phyloP scores from a whole-genome alignment of 2,113 vertebrate species.

The Bujurquina vittata region DNA sequence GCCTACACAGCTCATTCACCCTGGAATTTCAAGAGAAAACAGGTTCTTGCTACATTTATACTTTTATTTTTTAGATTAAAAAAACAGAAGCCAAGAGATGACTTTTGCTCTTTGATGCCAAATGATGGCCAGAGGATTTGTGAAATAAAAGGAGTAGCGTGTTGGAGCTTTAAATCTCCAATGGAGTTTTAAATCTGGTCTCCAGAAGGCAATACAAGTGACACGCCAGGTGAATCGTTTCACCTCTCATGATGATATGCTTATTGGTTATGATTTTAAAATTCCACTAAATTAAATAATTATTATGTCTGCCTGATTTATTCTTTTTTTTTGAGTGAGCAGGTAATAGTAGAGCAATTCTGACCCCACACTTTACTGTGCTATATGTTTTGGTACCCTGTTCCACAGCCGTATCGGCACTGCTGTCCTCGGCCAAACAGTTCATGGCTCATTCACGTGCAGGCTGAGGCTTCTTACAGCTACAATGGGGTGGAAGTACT shows the following conservation, averaged over 20 bases:
- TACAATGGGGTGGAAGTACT: slow-evolving; percentile 34
- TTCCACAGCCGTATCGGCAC: slow-evolving; percentile 44
- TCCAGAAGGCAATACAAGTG: slow-evolving; percentile 20
- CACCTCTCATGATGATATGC: slow-evolving; percentile 18
- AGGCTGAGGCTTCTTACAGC: slow-evolving; percentile 58
- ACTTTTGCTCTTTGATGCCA: not conserved
- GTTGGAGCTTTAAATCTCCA: too few species aligned
- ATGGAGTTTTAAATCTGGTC: slow-evolving; percentile 57
- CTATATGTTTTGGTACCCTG: slow-evolving; percentile 65
- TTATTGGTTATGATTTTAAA: slow-evolving; percentile 37
- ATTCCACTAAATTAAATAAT: slow-evolving; percentile 32
- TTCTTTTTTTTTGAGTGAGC: too few species aligned
- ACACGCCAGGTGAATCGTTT: slow-evolving; percentile 40
- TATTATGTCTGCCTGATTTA: slow-evolving; percentile 7
- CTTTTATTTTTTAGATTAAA: not conserved
- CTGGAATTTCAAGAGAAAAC: not conserved
- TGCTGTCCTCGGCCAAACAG: slow-evolving; percentile 62
- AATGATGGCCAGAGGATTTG: slow-evolving; percentile 8
- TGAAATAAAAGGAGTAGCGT: slow-evolving; percentile 24
- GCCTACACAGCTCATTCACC: not conserved
- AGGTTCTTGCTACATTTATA: not conserved
- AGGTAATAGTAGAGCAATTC: slow-evolving; percentile 11
- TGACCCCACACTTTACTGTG: slow-evolving; percentile 35
- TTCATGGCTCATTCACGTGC: slow-evolving; percentile 65
- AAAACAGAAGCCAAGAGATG: slow-evolving; percentile 10